Evolutionary conservation across 2,797 vertebrate species (phyloP).

Genomic region (Liasis olivaceus): DNA sequence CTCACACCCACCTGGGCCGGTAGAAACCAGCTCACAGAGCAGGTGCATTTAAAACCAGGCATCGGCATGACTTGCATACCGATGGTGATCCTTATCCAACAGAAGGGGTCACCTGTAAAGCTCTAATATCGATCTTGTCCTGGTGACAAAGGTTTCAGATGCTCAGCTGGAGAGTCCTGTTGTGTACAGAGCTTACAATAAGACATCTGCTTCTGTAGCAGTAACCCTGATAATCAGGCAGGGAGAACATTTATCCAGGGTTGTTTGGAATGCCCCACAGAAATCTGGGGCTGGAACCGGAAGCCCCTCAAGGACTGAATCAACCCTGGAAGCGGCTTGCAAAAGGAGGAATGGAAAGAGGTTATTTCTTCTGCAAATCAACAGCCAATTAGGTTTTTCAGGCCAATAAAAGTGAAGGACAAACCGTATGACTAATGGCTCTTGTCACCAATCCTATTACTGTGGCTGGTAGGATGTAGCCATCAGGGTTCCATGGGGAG

Average conservation of each 20-base stretch:
- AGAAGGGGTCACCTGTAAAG: not conserved
- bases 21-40: too few species aligned
- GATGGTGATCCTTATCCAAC: not conserved
- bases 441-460: constrained; percentile 17
- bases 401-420: constrained; percentile 49
- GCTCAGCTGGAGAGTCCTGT: not conserved
- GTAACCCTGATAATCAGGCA: not conserved
- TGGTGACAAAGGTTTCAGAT: not conserved
- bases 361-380: constrained; percentile 44
- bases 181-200: not conserved
- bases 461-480: constrained; percentile 32
- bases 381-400: constrained; percentile 50
- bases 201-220: not conserved
- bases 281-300: constrained; percentile 32
- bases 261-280: constrained; percentile 40
- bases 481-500: constrained; percentile 47
- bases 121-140: not conserved
- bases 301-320: constrained; percentile 38
- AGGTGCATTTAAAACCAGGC: not conserved
- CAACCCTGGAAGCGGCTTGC: constrained; percentile 33
- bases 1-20: not conserved
- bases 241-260: constrained; percentile 40
- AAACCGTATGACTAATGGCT: constrained; percentile 52
- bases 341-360: constrained; percentile 17
- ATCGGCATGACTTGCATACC: rapidly evolving